Evolutionary conservation across 2,888 invertebrate species (phyloP), one percentile per base, ranked within the genome.

Genomic region (Cosmia trapezina): DNA sequence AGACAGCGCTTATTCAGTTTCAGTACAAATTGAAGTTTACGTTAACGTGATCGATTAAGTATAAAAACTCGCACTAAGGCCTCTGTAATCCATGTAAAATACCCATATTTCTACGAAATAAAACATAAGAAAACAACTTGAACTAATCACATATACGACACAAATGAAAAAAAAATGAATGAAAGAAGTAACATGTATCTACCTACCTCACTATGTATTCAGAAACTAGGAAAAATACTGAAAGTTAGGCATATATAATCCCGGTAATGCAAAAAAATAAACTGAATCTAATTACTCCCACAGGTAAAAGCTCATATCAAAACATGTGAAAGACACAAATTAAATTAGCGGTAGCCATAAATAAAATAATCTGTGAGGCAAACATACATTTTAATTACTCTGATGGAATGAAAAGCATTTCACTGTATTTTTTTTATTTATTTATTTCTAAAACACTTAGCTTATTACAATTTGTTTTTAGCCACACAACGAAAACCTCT

Each of bases 351-450:
- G 66, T 64, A 63, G 51, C 62, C 63, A 60, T 82, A 64, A 69
- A 76, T 71, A 67, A 76, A 76, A 76, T 64, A n/a, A n/a, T n/a
- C n/a, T n/a, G n/a, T n/a, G n/a, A n/a, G n/a, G n/a, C n/a, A n/a
- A 70, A 65, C 49, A 72, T 45, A 62, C 49, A 57, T 70, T 73
- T 74, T 74, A 85, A 76, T 82, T 73, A 83, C 66, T 69, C 53
- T 43, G 65, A 82, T 67, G 69, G 74, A 64, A 73, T 73, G 54
- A 72, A 76, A 83, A 83, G 67, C 69, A 67, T 75, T 75, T 73
- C 73, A 80, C 60, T 73, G 77, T 77, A 28, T 28, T 28, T 28
- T 28, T n/a, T n/a, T n/a, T n/a, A n/a, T n/a, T n/a, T n/a, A n/a
- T n/a, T 28, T 28, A 28, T 28, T 28, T 28, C 28, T 28, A 28